phyloP scores from a whole-genome alignment of 2,113 vertebrate genomes.

The Bos indicus region DNA sequence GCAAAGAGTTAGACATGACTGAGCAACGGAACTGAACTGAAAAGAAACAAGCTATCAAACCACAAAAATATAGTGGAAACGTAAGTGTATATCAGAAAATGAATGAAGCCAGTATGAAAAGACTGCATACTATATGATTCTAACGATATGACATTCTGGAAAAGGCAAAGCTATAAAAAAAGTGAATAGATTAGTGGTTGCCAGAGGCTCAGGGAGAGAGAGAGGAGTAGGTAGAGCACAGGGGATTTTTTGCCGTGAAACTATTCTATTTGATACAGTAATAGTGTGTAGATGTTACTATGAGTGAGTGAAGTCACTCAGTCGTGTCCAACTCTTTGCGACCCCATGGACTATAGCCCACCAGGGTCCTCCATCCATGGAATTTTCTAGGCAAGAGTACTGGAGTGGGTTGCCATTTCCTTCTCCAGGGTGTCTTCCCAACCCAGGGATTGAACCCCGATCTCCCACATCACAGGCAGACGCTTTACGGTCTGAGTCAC shows the following conservation, averaged over 20 bases:
- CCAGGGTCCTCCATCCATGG: not conserved
- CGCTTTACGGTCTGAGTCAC: not conserved
- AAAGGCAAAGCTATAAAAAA: not conserved
- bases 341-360: not conserved
- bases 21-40: not conserved
- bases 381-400: not conserved
- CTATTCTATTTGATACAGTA: not conserved
- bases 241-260: not conserved
- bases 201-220: not conserved
- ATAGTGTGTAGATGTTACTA: not conserved
- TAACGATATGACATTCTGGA: not conserved
- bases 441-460: not conserved
- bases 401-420: not conserved
- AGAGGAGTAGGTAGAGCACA: not conserved
- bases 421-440: not conserved
- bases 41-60: not conserved
- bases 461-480: not conserved
- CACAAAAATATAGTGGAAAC: not conserved
- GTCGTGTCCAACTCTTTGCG: not conserved
- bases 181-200: not conserved
- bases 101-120: not conserved
- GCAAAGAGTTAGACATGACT: rapidly evolving
- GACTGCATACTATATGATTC: not conserved
- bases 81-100: not conserved
- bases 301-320: not conserved